Percentiles rank a stretch among this genome's conserved stretches.
Conservation (phyloP, 2,888 invertebrate species). For the Tiphia femorata region DNA sequence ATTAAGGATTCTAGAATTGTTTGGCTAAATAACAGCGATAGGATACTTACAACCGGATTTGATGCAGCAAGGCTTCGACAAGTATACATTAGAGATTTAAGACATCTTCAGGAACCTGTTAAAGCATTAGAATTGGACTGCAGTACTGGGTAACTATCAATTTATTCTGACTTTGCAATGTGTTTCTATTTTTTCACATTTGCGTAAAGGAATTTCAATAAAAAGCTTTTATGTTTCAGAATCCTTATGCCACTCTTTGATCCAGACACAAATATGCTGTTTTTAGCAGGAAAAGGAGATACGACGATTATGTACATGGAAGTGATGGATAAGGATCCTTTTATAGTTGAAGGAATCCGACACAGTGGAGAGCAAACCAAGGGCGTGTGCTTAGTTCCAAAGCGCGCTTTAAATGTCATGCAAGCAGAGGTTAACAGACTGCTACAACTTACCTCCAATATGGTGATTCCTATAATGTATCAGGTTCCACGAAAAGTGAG, state of each 20-base stretch:
- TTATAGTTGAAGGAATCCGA: constrained; percentile 87
- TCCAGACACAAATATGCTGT: constrained; percentile 94
- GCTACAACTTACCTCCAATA: constrained; percentile 86
- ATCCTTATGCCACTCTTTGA: constrained; percentile 94
- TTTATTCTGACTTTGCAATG: neutral
- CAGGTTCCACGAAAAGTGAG: constrained; percentile 91
- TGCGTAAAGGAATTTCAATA: too few species aligned
- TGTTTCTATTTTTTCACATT: constrained; percentile 7
- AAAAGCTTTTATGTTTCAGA: constrained; percentile 59
- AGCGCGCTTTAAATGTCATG: constrained; percentile 95
- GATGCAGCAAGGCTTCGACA: constrained; percentile 89
- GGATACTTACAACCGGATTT: constrained; percentile 91
- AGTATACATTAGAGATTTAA: constrained; percentile 88
- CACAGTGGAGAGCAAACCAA: constrained; percentile 96
- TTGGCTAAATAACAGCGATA: constrained; percentile 89
- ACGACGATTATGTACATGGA: constrained; percentile 93
- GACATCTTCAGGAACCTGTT: constrained; percentile 83
- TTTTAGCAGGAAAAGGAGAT: constrained; percentile 95
- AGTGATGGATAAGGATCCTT: constrained; percentile 89
- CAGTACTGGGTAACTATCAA: constrained; percentile 78
- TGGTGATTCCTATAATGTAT: constrained; percentile 94
- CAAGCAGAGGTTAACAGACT: constrained; percentile 95
- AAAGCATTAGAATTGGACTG: constrained; percentile 86
- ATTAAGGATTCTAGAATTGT: constrained; percentile 92
- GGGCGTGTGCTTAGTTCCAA: constrained; percentile 92